Evolutionary conservation across 2,888 invertebrate genomes (phyloP), one percentile per base, ranked within the genome.

Genomic region (Sarcophaga carnaria): DNA sequence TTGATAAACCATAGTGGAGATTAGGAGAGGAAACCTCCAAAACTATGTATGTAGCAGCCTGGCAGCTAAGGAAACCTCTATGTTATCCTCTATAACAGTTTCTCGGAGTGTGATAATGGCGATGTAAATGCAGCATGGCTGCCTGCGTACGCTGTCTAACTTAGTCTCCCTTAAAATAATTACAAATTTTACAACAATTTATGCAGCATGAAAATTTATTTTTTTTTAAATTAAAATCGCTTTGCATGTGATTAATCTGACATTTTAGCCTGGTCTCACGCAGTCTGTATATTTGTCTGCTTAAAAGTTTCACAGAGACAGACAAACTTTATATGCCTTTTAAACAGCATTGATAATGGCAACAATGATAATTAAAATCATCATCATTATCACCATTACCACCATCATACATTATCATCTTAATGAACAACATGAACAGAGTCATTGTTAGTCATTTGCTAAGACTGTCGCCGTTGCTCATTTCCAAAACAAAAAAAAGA

Each of bases 241-340:
- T 37, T 37, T 37, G 37, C 37, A 37, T 37, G 62, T 69, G 59
- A 77, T 78, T 86, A 83, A 86, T 69, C 83, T 80, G 86, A 86
- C 86, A 80, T 74, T 12, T 80, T 70, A 64, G 74, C 22, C 25
- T 76, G 74, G 67, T 49, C 80, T 72, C 86, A 83, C 83, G 83
- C 80, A 64, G 59, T 77, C 76, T 80, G 47, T 37, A 37, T 59
- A 72, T 64, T 69, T 80, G 25, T 63, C 12, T 49, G 54, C 5
- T 63, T 8, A 37, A 37, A 37, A 37, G 37, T 37, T 37, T 37
- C 37, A 37, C 6, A 37, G 17, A 67, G 5, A 17, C 20, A 67
- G 8, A 12, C n/a, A 74, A 78, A 54, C 37, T 63, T 78, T 49
- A 11, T 20, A 5, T 20, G 27, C 14, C n/a, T 45, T 3, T 74